Evolutionary conservation across 2,888 invertebrate genomes (phyloP), one percentile per base, ranked within the genome.

Genomic region (Perizoma flavofasciatum): DNA sequence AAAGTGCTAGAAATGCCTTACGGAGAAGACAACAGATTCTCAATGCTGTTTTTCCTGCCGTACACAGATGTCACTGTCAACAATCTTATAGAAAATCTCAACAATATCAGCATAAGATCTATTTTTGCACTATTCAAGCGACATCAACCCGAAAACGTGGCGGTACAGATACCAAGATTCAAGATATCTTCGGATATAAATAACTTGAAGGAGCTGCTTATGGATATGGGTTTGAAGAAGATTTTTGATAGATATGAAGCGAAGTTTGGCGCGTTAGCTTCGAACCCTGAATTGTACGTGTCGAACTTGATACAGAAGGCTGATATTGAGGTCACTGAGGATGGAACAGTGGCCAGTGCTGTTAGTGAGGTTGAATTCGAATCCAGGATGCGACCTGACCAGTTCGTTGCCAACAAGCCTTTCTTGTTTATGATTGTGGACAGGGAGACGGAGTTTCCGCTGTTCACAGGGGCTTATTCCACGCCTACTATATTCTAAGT

Each of bases 21-120:
- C 41, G 87, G 85, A 0, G 66, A 78, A 0, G 75, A 72, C 0
- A 72, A 72, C 8, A 89, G 92, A 55, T 92, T 93, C 59, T 94
- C 94, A 0, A 95, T 96, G 95, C 79, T 95, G 6, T 71, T 95
- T 4, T 83, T 95, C 60, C 73, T 95, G 35, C 96, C 96, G 0
- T 78, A 88, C 52, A 76, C 81, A 37, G 89, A 88, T 33, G 82
- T 86, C 10, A 73, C 84, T 0, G 58, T 93, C 5, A 73, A 78
- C 4, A 80, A 79, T 4, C 88, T 95, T 0, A 77, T 95, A 0
- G 82, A 91, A 0, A 85, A 85, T 9, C 72, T 95, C n/a, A 82
- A 85, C 8, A 72, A 66, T 0, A 72, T 92, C 9, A 92, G 92
- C 57, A 75, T 93, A 66, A 77, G 78, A 0, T 82, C 88, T 0